Conservation (phyloP, 2,113 vertebrate genomes). For the Varanus salvator region DNA sequence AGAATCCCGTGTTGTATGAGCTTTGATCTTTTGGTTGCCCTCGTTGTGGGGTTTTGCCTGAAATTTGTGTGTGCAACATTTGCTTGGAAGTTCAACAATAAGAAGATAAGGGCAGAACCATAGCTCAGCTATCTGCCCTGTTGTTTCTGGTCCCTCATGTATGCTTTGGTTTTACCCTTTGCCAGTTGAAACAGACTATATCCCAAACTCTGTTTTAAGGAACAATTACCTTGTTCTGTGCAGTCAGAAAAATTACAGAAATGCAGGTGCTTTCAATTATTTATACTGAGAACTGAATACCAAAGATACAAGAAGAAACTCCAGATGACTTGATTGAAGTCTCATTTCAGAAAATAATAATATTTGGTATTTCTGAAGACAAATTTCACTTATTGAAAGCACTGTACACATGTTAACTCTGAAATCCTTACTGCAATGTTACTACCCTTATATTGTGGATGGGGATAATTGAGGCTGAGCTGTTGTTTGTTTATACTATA, state of each 20-base stretch:
- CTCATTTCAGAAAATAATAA: neutral
- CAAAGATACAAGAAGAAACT: neutral
- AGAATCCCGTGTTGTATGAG: neutral
- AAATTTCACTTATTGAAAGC: neutral
- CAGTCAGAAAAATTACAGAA: neutral
- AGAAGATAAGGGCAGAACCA: neutral
- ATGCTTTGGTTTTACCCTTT: neutral
- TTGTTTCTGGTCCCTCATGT: neutral
- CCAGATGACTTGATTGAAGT: neutral
- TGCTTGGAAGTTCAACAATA: no score
- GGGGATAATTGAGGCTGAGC: neutral
- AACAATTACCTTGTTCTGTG: neutral
- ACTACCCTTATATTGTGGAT: neutral
- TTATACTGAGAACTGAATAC: neutral
- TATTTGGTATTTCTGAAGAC: neutral
- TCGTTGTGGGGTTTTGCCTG: neutral
- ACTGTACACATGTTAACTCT: neutral
- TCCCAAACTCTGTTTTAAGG: neutral
- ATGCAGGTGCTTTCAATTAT: neutral
- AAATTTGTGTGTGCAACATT: neutral
- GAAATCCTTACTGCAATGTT: neutral
- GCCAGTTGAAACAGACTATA: neutral
- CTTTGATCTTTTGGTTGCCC: neutral
- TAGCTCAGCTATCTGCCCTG: neutral
- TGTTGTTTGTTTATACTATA: neutral